phyloP scores from a whole-genome alignment of 2,797 vertebrate species.

The Geotrypetes seraphini region DNA sequence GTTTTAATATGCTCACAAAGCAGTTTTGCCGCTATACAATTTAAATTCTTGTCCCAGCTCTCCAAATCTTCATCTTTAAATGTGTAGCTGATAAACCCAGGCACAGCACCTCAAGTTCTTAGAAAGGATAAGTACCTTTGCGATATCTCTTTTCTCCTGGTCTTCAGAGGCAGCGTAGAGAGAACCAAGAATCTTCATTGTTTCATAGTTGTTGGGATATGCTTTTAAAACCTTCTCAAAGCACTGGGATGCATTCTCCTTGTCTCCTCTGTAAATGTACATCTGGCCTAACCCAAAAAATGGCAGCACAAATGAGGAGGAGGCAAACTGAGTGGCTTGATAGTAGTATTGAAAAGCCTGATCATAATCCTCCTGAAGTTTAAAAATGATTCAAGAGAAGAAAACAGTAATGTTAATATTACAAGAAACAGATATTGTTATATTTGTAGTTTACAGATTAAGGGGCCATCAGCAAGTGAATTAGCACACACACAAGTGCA shows the following conservation, averaged over 20 bases:
- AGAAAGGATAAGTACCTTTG: too few relatives aligned
- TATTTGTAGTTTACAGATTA: too few relatives aligned
- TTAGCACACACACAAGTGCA: too few relatives aligned
- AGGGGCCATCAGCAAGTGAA: too few relatives aligned
- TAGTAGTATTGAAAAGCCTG: conserved; percentile 98
- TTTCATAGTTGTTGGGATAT: conserved; percentile 97
- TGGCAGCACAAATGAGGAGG: conserved; percentile 89
- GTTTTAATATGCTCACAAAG: too few relatives aligned
- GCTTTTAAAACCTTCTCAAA: conserved; percentile 97
- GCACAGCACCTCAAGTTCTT: too few relatives aligned
- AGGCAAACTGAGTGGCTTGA: conserved; percentile 96
- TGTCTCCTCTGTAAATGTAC: conserved; percentile 96
- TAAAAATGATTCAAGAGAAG: conserved; percentile 4
- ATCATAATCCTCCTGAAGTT: conserved; percentile 88
- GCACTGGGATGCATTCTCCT: conserved; percentile 95
- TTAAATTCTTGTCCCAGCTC: too few relatives aligned
- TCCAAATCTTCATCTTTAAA: too few relatives aligned
- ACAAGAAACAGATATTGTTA: background rate
- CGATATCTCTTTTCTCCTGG: conserved; percentile 94
- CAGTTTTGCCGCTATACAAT: too few relatives aligned
- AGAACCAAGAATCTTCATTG: conserved; percentile 97
- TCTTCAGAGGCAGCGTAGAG: conserved; percentile 96
- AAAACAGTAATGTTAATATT: too few relatives aligned
- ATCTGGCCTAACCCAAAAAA: conserved; percentile 98
- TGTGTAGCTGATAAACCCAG: too few relatives aligned